phyloP scores from a whole-genome alignment of 2,888 invertebrate genomes.

The Drosophila fulvimacula region DNA sequence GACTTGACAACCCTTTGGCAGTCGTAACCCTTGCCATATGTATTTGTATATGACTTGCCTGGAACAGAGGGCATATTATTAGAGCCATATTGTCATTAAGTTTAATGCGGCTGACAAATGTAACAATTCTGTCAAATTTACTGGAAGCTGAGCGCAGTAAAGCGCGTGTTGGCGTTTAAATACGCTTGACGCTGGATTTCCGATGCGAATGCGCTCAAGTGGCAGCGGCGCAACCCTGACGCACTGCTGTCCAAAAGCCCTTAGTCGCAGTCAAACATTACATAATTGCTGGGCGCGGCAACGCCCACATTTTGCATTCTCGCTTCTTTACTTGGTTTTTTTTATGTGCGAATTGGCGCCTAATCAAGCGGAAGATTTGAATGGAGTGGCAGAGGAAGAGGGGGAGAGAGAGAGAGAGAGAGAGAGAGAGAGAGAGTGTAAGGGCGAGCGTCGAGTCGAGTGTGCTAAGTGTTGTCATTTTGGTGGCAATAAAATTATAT shows the following conservation, averaged over 20 bases:
- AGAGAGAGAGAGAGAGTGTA: not conserved
- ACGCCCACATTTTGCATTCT: slow-evolving; percentile 66
- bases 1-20: slow-evolving; percentile 21
- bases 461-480: slow-evolving; percentile 75
- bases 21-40: slow-evolving; percentile 62
- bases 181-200: slow-evolving; percentile 21
- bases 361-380: slow-evolving; percentile 82
- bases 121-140: slow-evolving; percentile 79
- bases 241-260: slow-evolving; percentile 6
- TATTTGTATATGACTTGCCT: not conserved
- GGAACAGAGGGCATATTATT: slow-evolving; percentile 43
- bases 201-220: slow-evolving; percentile 5
- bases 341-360: slow-evolving; percentile 75
- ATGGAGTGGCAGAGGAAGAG: slow-evolving; percentile 49
- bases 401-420: not conserved
- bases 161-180: slow-evolving; percentile 62
- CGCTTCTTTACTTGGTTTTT: slow-evolving; percentile 1
- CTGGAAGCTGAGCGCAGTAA: slow-evolving; percentile 57
- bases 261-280: slow-evolving; percentile 52
- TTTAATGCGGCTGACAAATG: slow-evolving; percentile 73
- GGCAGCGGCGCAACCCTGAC: slow-evolving; percentile 32
- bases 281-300: slow-evolving; percentile 66
- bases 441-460: too few relatives aligned
- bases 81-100: slow-evolving; percentile 70
- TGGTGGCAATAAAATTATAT: slow-evolving; percentile 80